Evolutionary conservation across 37 sponge, comb jelly and placozoan species (phyloP).

Genomic region (Lycopodina hypogea): DNA sequence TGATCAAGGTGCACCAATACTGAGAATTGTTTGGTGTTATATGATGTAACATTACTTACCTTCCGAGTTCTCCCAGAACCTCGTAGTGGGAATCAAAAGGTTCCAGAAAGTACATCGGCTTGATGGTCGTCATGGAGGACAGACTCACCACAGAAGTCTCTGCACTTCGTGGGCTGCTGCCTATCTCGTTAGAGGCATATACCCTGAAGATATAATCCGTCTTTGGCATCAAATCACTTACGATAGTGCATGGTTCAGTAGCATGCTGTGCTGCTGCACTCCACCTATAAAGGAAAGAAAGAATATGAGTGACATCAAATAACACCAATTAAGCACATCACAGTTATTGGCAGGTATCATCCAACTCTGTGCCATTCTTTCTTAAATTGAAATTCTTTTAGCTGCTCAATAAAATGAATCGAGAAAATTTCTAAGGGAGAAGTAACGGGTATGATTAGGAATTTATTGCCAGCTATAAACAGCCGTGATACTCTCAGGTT

Average conservation of each 20-base stretch:
- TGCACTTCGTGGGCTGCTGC: constrained; percentile 21
- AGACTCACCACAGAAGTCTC: constrained; percentile 23
- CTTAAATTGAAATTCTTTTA: no score
- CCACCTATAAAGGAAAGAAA: constrained; percentile 26
- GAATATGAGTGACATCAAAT: background rate
- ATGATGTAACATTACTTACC: no score
- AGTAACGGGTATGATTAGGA: no score
- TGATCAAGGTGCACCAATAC: no score
- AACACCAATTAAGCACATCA: background rate
- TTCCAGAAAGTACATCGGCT: constrained; percentile 28
- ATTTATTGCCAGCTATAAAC: no score
- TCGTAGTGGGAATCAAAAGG: constrained; percentile 48
- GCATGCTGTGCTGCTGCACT: constrained; percentile 41
- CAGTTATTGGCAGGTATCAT: no score
- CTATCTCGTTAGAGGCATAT: constrained; percentile 44
- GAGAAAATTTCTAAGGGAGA: no score
- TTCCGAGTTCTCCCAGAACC: constrained; percentile 23
- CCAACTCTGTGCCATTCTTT: no score
- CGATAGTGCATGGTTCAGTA: constrained; percentile 23
- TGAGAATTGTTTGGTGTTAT: no score
- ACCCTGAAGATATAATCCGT: constrained; percentile 62
- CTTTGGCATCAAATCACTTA: constrained; percentile 47
- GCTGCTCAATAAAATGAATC: no score
- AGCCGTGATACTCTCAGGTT: no score
- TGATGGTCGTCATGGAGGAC: background rate